Evolutionary conservation across 2,888 invertebrate genomes (phyloP).

Genomic region (Tiliacea citrago): DNA sequence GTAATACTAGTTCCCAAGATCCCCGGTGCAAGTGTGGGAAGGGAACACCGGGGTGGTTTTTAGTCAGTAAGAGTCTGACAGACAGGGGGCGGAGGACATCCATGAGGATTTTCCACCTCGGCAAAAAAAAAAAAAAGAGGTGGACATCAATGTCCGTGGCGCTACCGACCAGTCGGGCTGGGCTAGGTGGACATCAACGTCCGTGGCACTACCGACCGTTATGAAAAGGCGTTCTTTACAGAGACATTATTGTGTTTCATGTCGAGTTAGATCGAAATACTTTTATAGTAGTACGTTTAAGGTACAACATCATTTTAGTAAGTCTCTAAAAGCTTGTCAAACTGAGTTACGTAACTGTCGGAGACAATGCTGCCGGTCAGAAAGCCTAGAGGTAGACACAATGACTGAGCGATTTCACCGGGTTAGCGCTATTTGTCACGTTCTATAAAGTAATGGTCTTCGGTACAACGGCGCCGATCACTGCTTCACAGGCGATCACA

Average conservation of each 20-base stretch:
- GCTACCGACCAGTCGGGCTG: too few relatives aligned
- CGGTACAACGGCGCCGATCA: conserved; percentile 41
- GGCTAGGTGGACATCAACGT: neutral
- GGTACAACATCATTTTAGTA: neutral
- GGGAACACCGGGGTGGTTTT: too few relatives aligned
- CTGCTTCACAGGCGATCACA: conserved; percentile 16
- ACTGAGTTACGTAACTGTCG: neutral
- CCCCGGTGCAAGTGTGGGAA: too few relatives aligned
- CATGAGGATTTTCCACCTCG: too few relatives aligned
- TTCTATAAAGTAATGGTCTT: conserved; percentile 35
- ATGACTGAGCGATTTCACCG: conserved; percentile 18
- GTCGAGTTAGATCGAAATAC: neutral
- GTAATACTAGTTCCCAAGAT: too few relatives aligned
- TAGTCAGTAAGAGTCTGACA: too few relatives aligned
- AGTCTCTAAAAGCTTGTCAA: neutral
- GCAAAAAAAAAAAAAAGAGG: too few relatives aligned
- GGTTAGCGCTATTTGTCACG: conserved; percentile 25
- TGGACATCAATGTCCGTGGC: too few relatives aligned
- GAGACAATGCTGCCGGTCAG: neutral
- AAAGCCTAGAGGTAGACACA: conserved; percentile 5
- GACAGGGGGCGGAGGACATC: too few relatives aligned
- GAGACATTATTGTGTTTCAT: neutral
- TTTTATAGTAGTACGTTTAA: neutral
- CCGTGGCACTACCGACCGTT: neutral
- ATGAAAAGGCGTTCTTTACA: neutral